Conservation (phyloP, 2,797 vertebrate genomes). For the Coranthus polyacanthus region DNA sequence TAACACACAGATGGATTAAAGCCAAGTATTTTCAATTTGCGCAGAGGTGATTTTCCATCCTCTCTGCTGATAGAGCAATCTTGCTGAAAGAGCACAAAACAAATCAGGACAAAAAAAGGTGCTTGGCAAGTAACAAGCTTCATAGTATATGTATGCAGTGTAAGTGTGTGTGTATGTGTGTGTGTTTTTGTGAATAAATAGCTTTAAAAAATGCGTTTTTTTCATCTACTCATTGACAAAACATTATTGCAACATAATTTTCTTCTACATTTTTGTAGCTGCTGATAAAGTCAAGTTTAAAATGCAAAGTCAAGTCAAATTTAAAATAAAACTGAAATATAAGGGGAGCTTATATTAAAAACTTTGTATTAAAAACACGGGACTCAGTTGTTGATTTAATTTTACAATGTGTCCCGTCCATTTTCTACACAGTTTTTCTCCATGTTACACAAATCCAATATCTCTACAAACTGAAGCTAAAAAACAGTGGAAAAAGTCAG, state of each 20-base stretch:
- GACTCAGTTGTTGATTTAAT: too few species aligned
- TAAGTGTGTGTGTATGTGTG: constrained; percentile 17
- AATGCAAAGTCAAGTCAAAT: too few species aligned
- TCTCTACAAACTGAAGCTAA: too few species aligned
- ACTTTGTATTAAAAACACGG: too few species aligned
- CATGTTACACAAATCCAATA: too few species aligned
- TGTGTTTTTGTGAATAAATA: not conserved
- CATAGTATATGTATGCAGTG: constrained; percentile 2
- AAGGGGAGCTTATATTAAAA: too few species aligned
- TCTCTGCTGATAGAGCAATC: constrained; percentile 50
- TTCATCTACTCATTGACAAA: not conserved
- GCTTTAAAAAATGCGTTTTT: not conserved
- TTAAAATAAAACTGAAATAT: too few species aligned
- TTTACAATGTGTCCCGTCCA: too few species aligned
- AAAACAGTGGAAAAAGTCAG: too few species aligned
- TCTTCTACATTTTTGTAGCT: not conserved
- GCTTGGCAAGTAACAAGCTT: constrained; percentile 30
- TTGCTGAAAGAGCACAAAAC: constrained; percentile 65
- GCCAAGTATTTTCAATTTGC: constrained; percentile 60
- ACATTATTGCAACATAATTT: not conserved
- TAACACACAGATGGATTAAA: constrained; percentile 42
- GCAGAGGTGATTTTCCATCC: constrained; percentile 59
- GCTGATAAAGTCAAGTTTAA: not conserved
- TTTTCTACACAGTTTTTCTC: too few species aligned
- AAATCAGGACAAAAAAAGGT: constrained; percentile 34